Evolutionary conservation across 1,140 invertebrate species (phyloP).

Genomic region (Atta colombica): DNA sequence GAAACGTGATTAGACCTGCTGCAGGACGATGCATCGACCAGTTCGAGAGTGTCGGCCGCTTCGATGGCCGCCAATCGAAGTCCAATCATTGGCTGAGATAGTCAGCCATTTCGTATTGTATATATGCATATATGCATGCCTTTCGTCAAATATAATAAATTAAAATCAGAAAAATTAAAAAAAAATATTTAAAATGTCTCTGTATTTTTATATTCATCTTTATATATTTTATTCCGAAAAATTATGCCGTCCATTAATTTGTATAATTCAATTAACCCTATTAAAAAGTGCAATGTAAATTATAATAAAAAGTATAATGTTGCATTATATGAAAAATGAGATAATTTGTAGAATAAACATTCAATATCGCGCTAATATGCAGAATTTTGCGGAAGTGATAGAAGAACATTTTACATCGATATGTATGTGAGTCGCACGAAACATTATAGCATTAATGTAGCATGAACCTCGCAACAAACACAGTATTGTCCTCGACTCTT

Average conservation of each 20-base stretch:
- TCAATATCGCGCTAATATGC: background rate
- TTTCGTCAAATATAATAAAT: background rate
- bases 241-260: background rate
- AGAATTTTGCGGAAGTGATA: background rate
- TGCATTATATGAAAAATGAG: background rate
- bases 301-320: background rate
- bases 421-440: background rate
- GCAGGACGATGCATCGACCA: conserved; percentile 71
- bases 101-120: conserved; percentile 16
- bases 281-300: background rate
- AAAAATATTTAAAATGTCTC: background rate
- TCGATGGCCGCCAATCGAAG: conserved; percentile 82
- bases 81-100: conserved; percentile 58
- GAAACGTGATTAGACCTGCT: conserved; percentile 73
- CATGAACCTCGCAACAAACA: conserved; percentile 27
- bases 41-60: conserved; percentile 69
- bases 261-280: background rate
- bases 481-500: conserved; percentile 30
- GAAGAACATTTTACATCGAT: background rate
- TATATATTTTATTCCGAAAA: background rate
- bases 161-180: background rate
- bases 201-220: background rate
- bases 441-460: conserved; percentile 32
- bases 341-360: background rate
- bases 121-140: background rate